Evolutionary conservation across 2,797 vertebrate species (phyloP), one percentile per base, ranked within the genome.

Genomic region (Lepus townsendii): DNA sequence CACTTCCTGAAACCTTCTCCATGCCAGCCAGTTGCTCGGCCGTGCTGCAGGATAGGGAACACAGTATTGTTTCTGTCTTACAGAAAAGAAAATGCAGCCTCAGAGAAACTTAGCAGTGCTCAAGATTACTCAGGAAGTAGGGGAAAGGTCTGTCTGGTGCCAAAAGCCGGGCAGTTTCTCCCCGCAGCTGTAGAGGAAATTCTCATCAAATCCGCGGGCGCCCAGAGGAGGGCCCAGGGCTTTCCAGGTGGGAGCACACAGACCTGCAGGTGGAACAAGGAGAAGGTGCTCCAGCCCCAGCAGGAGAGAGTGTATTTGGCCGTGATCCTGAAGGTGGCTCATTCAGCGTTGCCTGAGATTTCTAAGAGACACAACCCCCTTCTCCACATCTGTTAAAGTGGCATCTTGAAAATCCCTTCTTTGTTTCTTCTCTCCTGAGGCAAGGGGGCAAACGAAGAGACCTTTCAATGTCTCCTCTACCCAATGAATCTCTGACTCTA

Each of bases 21-120:
- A 27, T 22, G 8, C 30, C 38, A 9, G 76, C n/a, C 4, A 7
- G 83, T 63, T 27, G 68, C 32, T 4, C 80, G 68, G 86, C 19
- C 38, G 11, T 52, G 8, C 83, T 83, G 6, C 26, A 50, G 24
- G 17, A 9, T 13, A 73, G n/a, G 60, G 4, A 11, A 2, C 24
- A 4, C 32, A 22, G 1, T 62, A 42, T 62, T 30, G 5, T 93
- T 69, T 91, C 92, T 85, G 68, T 79, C 96, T 94, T 96, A 92
- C n/a, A 93, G 89, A 93, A 90, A 90, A 92, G 94, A 68, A 65
- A 96, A 79, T 38, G 73, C 79, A 90, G 73, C 71, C 50, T 19
- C 30, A 68, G 87, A 94, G 93, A 94, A 14, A 1, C 0, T 62
- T 54, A 94, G 86, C 66, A 57, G 96, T 94, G 26, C 66, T 69